Evolutionary conservation across 1,140 invertebrate genomes (phyloP), one percentile per base, ranked within the genome.

Genomic region (Radopholus similis): DNA sequence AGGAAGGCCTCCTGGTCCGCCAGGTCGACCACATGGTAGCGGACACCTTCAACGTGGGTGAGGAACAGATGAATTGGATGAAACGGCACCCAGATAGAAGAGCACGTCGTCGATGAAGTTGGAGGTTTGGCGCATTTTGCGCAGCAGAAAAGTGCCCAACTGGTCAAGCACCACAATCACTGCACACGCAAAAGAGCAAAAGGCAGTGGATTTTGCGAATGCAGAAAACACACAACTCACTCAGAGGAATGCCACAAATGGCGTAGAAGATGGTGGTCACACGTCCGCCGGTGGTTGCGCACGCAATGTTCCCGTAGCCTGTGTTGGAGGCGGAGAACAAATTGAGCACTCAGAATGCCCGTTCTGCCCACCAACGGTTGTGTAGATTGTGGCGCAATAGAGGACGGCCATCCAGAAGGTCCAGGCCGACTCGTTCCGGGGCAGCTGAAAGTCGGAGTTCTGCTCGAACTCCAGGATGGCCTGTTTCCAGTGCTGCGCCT

Each of bases 181-280:
- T 60, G 21, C 3, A n/a, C n/a, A n/a, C n/a, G n/a, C n/a, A n/a
- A 59, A 59, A 5, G 26, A 47, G 30, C 26, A 21, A n/a, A 18
- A 21, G 6, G 15, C 9, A n/a, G 3, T 35, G n/a, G 18, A 40
- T 58, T 58, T 4, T n/a, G 15, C 44, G 13, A 59, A 42, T 11
- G 6, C 2, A 23, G 4, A 23, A 11, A 63, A 18, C 51, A 2
- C n/a, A 18, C 47, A 68, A 53, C 23, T 18, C 9, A 32, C 47
- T 71, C 58, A 95, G 84, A 0, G 93, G 92, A 73, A 95, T 95
- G 21, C 93, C 93, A 70, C 95, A 85, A 77, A 95, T 92, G 38
- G 93, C 93, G 84, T 96, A 96, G 80, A 95, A 90, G 76, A 96
- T 95, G 15, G 93, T 95, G 32, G 92, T 90, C 65, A 95, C 89